These are phyloP conservation scores for Vidua chalybeata DNA, from an alignment of 2,113 vertebrate species.

Conservation along the genomic window DNA sequence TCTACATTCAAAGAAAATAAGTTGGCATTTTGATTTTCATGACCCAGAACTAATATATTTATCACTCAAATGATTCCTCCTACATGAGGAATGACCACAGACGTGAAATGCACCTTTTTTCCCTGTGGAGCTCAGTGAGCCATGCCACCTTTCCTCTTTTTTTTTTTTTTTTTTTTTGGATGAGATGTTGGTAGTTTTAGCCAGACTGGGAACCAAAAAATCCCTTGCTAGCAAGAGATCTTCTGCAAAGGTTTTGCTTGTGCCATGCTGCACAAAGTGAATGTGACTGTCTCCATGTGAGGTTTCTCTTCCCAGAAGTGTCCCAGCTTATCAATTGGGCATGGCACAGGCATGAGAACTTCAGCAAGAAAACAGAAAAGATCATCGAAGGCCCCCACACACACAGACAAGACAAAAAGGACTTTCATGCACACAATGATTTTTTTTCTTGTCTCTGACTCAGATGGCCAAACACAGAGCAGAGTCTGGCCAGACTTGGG, in stretches of 20 bases:
- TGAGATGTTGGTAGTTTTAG: neutral
- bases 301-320: neutral
- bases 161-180: neutral
- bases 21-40: neutral
- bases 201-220: neutral
- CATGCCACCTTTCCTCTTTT: neutral
- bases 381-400: neutral
- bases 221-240: neutral
- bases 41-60: neutral
- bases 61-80: neutral
- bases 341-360: neutral
- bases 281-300: neutral
- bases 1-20: neutral
- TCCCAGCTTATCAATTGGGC: neutral
- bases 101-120: neutral
- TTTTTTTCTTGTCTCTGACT: slow-evolving; percentile 24
- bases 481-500: slow-evolving; percentile 27
- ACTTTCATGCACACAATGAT: slow-evolving; percentile 6
- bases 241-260: neutral
- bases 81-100: fast-evolving
- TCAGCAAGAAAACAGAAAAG: slow-evolving; percentile 3
- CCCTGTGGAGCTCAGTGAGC: neutral
- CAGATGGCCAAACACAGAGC: neutral
- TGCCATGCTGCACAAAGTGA: neutral
- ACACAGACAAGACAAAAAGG: neutral